Evolutionary conservation across 2,797 vertebrate genomes (phyloP).

Genomic region (Hylomyscus alleni): DNA sequence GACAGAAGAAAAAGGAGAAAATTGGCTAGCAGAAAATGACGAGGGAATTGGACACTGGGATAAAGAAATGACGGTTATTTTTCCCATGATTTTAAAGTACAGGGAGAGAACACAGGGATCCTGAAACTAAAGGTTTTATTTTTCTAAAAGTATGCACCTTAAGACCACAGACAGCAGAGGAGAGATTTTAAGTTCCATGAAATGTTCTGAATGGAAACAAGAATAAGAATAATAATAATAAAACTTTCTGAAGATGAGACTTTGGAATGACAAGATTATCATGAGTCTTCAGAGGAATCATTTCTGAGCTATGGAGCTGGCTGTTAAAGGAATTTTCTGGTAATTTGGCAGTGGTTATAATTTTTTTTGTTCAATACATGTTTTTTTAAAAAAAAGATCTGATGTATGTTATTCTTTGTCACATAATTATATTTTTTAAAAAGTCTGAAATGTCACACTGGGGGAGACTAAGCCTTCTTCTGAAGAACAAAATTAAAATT

Average conservation of each 20-base stretch:
- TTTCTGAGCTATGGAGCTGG: conserved; percentile 74
- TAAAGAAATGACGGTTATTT: conserved; percentile 84
- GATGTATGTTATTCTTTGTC: conserved; percentile 65
- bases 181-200: conserved; percentile 71
- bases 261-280: conserved; percentile 79
- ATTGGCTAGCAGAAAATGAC: conserved; percentile 81
- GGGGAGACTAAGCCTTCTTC: conserved; percentile 25
- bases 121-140: conserved; percentile 77
- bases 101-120: conserved; percentile 74
- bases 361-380: conserved; percentile 58
- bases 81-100: conserved; percentile 80
- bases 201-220: conserved; percentile 71
- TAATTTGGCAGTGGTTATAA: conserved; percentile 73
- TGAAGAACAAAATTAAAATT: conserved; percentile 65
- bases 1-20: conserved; percentile 80
- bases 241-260: conserved; percentile 60
- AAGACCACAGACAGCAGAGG: conserved; percentile 44
- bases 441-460: conserved; percentile 67
- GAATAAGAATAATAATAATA: conserved; percentile 36
- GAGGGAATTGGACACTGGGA: conserved; percentile 78
- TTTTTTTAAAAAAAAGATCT: conserved; percentile 28
- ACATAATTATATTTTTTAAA: conserved; percentile 70
- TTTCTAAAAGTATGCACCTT: conserved; percentile 56
- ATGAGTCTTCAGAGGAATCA: conserved; percentile 71
- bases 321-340: conserved; percentile 74